phyloP scores from a whole-genome alignment of 2,113 vertebrate species.

The Rhodinocichla rosea region DNA sequence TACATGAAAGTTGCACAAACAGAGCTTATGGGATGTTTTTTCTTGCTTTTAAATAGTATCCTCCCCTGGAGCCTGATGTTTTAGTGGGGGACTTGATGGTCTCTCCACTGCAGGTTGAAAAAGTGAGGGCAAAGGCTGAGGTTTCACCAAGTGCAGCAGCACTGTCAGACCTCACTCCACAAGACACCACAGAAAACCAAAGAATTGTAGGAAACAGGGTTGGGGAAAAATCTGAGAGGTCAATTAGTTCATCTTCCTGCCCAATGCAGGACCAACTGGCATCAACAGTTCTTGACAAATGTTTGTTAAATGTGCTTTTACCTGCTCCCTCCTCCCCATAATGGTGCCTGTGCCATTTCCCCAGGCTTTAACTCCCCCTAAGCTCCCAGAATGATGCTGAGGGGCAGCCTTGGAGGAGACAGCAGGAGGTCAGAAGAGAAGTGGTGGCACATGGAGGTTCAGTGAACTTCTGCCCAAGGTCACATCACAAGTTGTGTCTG shows the following conservation, averaged over 20 bases:
- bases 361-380: not conserved
- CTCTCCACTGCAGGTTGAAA: not conserved
- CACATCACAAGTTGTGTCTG: not conserved
- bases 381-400: not conserved
- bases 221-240: conserved; percentile 29
- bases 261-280: conserved; percentile 9
- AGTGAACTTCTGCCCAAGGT: not conserved
- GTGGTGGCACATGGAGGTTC: accelerated
- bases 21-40: not conserved
- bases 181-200: conserved; percentile 12
- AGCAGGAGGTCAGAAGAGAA: not conserved
- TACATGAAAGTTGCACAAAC: not conserved
- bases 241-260: conserved; percentile 65
- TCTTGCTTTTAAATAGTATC: not conserved
- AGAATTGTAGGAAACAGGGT: conserved; percentile 56
- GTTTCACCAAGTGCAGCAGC: not conserved
- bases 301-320: not conserved
- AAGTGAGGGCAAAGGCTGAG: not conserved
- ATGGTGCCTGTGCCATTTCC: not conserved
- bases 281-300: conserved; percentile 21
- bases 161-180: not conserved
- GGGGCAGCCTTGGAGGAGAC: not conserved
- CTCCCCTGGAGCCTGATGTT: not conserved
- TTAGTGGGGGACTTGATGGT: not conserved
- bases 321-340: not conserved